Evolutionary conservation across 2,888 invertebrate species (phyloP).

Genomic region (Polydesmus complanatus): DNA sequence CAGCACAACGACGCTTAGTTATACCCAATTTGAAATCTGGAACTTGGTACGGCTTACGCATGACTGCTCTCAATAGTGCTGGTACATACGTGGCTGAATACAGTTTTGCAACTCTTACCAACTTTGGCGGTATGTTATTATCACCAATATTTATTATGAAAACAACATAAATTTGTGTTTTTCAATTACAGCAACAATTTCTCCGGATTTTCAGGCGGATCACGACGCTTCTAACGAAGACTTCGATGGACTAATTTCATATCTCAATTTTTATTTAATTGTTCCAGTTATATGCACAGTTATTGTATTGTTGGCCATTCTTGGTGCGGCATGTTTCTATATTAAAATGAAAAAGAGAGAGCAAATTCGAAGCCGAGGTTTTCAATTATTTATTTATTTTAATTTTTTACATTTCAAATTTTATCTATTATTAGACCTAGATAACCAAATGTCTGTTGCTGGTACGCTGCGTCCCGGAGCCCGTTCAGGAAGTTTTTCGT

Average conservation of each 20-base stretch:
- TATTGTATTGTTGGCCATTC: constrained; percentile 9
- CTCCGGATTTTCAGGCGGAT: constrained; percentile 6
- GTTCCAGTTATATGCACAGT: constrained; percentile 5
- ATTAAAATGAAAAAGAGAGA: constrained; percentile 6
- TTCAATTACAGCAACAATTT: constrained; percentile 10
- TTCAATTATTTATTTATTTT: no score
- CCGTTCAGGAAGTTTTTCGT: constrained; percentile 10
- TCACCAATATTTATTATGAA: neutral
- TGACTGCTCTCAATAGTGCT: constrained; percentile 41
- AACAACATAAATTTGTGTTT: neutral
- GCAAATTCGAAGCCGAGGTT: neutral
- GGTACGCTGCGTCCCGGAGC: neutral
- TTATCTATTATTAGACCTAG: neutral
- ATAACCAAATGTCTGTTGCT: neutral
- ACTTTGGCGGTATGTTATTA: constrained; percentile 1
- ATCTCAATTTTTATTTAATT: constrained; percentile 9
- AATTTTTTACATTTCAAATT: no score
- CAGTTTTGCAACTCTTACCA: constrained; percentile 14
- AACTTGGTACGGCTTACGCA: constrained; percentile 83
- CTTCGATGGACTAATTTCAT: constrained; percentile 1
- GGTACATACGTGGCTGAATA: constrained; percentile 17
- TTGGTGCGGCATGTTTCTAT: constrained; percentile 9
- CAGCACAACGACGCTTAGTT: constrained; percentile 68
- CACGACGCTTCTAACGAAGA: constrained; percentile 5
- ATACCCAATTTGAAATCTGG: constrained; percentile 82